Evolutionary conservation across 2,888 invertebrate genomes (phyloP), one percentile per base, ranked within the genome.

Genomic region (Polyommatus icarus): DNA sequence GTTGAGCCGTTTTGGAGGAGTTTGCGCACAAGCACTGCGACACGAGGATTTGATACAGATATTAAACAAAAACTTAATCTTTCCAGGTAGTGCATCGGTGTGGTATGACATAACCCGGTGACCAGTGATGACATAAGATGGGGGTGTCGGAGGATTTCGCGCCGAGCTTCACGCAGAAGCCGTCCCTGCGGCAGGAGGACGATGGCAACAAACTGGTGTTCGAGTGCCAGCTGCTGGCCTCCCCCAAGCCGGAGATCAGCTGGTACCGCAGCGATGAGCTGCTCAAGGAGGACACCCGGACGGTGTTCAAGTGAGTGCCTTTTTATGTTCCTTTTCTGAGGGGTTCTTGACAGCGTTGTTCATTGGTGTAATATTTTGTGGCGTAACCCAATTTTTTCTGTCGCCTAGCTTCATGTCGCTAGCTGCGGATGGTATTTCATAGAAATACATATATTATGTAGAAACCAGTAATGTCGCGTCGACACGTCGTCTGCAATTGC

Each of bases 111-210:
- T 81, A 78, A 79, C 78, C 76, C 85, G 82, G 84, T 87, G 86
- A 86, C 86, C 91, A 84, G 93, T 91, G 87, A 93, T 93, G 93
- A 86, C 87, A 88, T 87, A 84, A 83, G 75, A 97, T 97, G 97
- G 97, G 97, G 95, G 96, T 97, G 94, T 96, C 97, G 90, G 98
- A 98, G 94, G 98, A 98, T 94, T 97, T 98, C 95, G 98, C 99
- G 95, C 99, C 99, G 93, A 99, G 98, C 96, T 99, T 99, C 95
- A 98, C 98, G 84, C 98, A 99, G 95, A 99, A 99, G 96, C 99
- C 99, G 83, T 98, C 98, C 93, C 96, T 99, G 86, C 96, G 98
- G 84, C 99, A 99, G 92, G 99, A 99, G 91, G 98, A 98, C 91
- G 98, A 98, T 90, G 98, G 98, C 86, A 98, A 98, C 95, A 97